Evolutionary conservation across 53 echinoderm and acorn worm species (phyloP), one percentile per base, ranked within the genome.

Genomic region (Hippasteria phrygiana): DNA sequence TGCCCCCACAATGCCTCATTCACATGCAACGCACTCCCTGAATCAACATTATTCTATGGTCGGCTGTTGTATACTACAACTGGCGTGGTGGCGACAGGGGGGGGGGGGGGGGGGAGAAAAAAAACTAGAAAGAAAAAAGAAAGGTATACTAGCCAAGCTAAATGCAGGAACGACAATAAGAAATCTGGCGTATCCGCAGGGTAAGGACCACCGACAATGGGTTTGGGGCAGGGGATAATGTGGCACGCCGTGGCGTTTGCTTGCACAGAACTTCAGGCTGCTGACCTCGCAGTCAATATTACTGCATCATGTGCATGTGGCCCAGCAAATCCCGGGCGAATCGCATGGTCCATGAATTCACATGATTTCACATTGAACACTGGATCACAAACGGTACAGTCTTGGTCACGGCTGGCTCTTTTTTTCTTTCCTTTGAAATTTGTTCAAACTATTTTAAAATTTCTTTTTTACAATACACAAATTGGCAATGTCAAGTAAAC

Each of bases 11-110:
- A 73, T 73, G 43, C 47, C 59, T 47, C 82, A 82, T 64, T 64
- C 82, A 66, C 64, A 82, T 66, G 67, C 82, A 82, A 26, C 42
- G 33, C 82, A 43, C 20, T 65, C 82, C 31, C 82, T 82, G 82
- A 82, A 82, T 82, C 63, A 82, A 82, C 82, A 82, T 82, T 82
- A 82, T 82, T 82, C 42, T 82, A 64, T 66, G 67, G 66, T 46
- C 18, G 31, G 62, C 65, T 73, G 73, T 42, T 62, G 77, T 56
- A 32, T 37, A 79, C 56, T 37, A 38, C 24, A 40, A 62, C 39
- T 79, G 62, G 56, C 36, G 35, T 62, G 62, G 59, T 79, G 37
- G 56, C 13, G 77, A 20, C 33, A 22, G 46, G 24, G 55, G 55
- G 24, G 77, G 55, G 39, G 33, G 47, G 26, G 47, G 22, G 27